Percentiles rank a stretch among this genome's conserved stretches.
These are phyloP conservation scores for Eupithecia tripunctaria DNA, from an alignment of 2,888 invertebrate species.

Conservation along the genomic window DNA sequence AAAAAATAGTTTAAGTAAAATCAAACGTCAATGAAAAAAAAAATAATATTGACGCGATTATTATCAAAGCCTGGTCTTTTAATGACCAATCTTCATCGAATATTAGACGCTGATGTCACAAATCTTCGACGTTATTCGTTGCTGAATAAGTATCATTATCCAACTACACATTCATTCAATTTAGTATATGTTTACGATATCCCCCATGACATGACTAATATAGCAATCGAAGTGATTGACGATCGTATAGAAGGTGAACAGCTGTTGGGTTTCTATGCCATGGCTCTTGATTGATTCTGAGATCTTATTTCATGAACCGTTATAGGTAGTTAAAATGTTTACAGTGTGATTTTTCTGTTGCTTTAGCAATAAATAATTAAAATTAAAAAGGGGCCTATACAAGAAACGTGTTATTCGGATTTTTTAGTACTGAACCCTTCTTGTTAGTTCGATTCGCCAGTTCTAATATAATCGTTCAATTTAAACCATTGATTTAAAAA, in stretches of 20 bases:
- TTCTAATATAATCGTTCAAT: no score
- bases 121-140: neutral
- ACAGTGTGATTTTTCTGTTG: no score
- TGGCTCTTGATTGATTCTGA: slow-evolving; percentile 10
- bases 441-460: no score
- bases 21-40: no score
- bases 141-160: neutral
- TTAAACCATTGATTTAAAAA: no score
- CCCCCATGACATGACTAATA: slow-evolving; percentile 23
- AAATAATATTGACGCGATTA: no score
- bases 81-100: neutral
- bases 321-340: no score
- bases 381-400: no score
- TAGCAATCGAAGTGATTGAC: slow-evolving; percentile 24
- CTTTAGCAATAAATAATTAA: no score
- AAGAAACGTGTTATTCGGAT: no score
- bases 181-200: slow-evolving; percentile 17
- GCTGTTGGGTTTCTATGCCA: slow-evolving; percentile 10
- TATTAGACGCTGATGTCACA: neutral
- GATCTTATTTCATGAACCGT: neutral
- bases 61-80: neutral
- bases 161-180: slow-evolving; percentile 4
- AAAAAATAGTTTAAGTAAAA: no score
- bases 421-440: no score
- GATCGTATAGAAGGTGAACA: slow-evolving; percentile 20